Base-by-base conservation (phyloP, 2,888 invertebrate genomes). In the Tetrapedia diversipes region DNA sequence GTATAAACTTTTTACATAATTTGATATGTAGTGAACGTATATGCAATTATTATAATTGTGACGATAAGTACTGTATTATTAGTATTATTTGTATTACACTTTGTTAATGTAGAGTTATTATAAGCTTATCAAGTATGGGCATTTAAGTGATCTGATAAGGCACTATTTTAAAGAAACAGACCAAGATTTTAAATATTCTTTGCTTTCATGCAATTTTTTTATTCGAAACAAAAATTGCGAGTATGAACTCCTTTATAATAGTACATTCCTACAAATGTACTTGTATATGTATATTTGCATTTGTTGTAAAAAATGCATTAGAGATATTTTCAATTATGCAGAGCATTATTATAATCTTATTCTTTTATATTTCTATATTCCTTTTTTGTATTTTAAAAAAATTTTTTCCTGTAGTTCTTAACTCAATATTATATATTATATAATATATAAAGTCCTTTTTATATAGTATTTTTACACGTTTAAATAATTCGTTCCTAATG, bases 211-310 rank as follows among this genome's bases (percentile, higher is more conserved):
- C 39, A 64, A 77, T 76, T 41, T 54, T 14, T 10, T 19, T 27
- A 22, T 16, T 37, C 54, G 57, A 29, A 37, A 59, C 32, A 68
- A 24, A 45, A 27, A 34, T 19, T 60, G 45, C 24, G 24, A 43
- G 2, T 49, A 64, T 49, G 47, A 56, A 34, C 1, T 29, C 34
- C 22, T 51, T 54, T n/a, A 54, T 27, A 29, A 45, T 45, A 51
- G 69, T 65, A 59, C 65, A 76, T 69, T 70, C 72, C 75, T 72
- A 43, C 64, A 67, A 34, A 37, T 66, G 63, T 65, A 70, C 64
- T 60, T 60, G 65, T 47, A 51, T 65, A 56, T 22, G 39, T 34
- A 61, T 39, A 14, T 71, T 27, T 71, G 60, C 43, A 76, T 76
- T 76, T 76, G 43, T 63, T 73, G 43, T 34, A 51, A 43, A 34